A percentile compares a stretch with the other conserved stretches of the same genome.
Conservation (phyloP, 2,888 invertebrate species). For the Heterodera filipjevi region DNA sequence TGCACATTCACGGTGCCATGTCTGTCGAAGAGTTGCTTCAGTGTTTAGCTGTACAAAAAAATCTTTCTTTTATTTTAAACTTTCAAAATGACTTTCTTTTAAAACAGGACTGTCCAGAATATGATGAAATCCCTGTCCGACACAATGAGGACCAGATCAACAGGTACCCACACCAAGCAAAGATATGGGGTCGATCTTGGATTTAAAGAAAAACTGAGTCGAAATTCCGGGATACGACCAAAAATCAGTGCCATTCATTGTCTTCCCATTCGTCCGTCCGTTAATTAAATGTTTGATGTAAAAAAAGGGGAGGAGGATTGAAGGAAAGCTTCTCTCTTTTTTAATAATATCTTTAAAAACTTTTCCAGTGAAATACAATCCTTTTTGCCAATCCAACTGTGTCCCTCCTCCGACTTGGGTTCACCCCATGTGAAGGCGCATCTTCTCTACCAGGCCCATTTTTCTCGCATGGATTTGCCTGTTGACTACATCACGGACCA, state of each 20-base stretch:
- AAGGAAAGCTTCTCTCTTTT: no score
- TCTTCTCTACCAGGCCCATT: slow-evolving; percentile 89
- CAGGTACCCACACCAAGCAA: slow-evolving; percentile 71
- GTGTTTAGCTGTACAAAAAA: slow-evolving; percentile 70
- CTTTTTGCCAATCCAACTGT: slow-evolving; percentile 39
- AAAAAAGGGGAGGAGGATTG: no score
- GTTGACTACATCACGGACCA: slow-evolving; percentile 93
- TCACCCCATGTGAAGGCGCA: slow-evolving; percentile 92
- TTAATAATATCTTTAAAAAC: no score
- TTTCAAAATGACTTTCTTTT: no score
- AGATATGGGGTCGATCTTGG: neutral
- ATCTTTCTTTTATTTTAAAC: neutral
- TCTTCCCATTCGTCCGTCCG: no score
- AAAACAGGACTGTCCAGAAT: slow-evolving; percentile 78
- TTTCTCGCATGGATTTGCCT: slow-evolving; percentile 81
- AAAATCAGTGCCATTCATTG: no score
- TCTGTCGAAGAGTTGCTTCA: slow-evolving; percentile 77
- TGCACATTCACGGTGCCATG: slow-evolving; percentile 74
- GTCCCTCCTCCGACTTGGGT: slow-evolving; percentile 74
- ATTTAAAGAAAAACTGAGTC: neutral
- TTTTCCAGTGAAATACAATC: slow-evolving; percentile 40
- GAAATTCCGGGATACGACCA: no score
- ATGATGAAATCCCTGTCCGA: slow-evolving; percentile 89
- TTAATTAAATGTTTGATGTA: no score
- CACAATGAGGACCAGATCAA: slow-evolving; percentile 95